Base-by-base conservation (phyloP, 2,113 vertebrate species). In the Riparia riparia region DNA sequence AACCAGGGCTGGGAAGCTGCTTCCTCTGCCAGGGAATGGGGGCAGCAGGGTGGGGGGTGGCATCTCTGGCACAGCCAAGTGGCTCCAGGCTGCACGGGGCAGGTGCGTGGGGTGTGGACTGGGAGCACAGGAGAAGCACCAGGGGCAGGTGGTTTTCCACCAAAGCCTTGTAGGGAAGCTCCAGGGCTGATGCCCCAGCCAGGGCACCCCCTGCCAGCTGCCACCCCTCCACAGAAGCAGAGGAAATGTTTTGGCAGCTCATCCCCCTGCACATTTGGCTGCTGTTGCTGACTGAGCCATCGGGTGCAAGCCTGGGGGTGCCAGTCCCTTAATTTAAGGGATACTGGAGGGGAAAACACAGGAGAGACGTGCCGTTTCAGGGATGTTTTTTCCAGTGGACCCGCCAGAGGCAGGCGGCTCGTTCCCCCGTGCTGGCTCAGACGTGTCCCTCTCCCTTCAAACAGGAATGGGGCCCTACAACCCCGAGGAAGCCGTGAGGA, bases 381-480 rank as follows among this genome's bases (percentile, higher is more conserved):
- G 64, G 70, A 41, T 26, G n/a, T 4, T 31, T 78, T 78, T 77
- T 44, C 45, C 29, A 66, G 54, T 5, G 15, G 25, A 25, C 7
- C 19, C 19, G 41, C 53, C 4, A 6, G 47, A 28, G 57, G 41
- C 37, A 42, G 39, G 53, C 24, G 69, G n/a, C 37, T 76, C 7
- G 0, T 34, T 50, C 26, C 44, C 50, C 31, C 4, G 0, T 1
- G 7, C 39, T 56, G 83, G 25, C 32, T 72, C 53, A 56, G 64
- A 26, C 17, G 0, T 0, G 5, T 15, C 49, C 68, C 5, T 0
- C 34, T 60, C 25, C 50, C 28, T 26, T n/a, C 39, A 41, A 1
- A 0, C 26, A 25, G 61, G 21, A 4, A 8, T 0, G 7, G 47
- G 26, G 11, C 78, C 5, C 6, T 9, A 2, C 12, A 12, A 6